These are phyloP conservation scores for Mastacembelus armatus DNA, from an alignment of 2,797 vertebrate genomes.

Conservation along the genomic window DNA sequence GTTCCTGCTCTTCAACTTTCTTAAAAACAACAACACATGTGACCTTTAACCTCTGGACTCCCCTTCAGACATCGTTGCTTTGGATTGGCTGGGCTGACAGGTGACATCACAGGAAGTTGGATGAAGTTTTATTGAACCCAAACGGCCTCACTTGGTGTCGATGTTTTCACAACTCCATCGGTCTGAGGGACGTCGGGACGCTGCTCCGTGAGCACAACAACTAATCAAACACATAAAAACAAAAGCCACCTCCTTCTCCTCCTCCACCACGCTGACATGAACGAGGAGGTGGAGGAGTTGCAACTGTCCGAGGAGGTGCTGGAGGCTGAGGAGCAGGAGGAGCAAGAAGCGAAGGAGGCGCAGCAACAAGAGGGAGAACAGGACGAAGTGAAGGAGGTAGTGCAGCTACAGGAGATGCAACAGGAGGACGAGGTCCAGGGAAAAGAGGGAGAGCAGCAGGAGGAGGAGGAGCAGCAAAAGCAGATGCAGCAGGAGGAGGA, in stretches of 20 bases:
- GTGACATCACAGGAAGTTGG: conserved; percentile 67
- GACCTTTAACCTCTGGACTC: conserved; percentile 36
- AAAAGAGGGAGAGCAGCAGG: neutral
- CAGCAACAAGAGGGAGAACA: conserved; percentile 4
- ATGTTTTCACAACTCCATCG: conserved; percentile 46
- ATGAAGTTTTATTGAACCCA: conserved; percentile 53
- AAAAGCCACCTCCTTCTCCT: conserved; percentile 7
- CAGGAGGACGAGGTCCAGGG: neutral
- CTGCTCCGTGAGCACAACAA: conserved; percentile 26
- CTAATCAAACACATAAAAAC: neutral
- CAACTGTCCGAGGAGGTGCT: conserved; percentile 15
- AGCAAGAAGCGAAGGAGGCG: neutral
- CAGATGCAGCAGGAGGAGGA: neutral
- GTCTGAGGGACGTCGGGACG: conserved; percentile 22
- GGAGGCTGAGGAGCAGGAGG: conserved; percentile 20
- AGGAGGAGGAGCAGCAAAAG: neutral
- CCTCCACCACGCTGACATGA: conserved; percentile 47
- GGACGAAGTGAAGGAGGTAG: conserved; percentile 7
- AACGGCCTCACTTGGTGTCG: neutral
- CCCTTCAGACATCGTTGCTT: neutral
- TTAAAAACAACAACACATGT: neutral
- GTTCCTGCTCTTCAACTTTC: conserved; percentile 11
- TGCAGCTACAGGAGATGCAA: conserved; percentile 4
- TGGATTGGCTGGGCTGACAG: conserved; percentile 2
- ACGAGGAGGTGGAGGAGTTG: conserved; percentile 43